These are phyloP conservation scores for Serinus canaria DNA, from an alignment of 2,113 vertebrate species.

Conservation along the genomic window DNA sequence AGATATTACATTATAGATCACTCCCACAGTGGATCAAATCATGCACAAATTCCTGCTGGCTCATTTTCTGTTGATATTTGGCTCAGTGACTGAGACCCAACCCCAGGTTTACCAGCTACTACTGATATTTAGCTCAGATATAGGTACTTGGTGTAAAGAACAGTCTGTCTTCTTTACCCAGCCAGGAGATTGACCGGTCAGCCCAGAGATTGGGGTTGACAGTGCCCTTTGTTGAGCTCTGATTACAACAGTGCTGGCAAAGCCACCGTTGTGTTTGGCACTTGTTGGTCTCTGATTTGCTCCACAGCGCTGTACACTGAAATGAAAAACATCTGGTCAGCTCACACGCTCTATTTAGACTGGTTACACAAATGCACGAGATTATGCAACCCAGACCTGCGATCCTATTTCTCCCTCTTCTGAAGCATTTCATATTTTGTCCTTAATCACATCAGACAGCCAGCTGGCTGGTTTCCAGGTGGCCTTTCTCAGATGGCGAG, in stretches of 20 bases:
- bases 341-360: constrained; percentile 47
- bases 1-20: not conserved
- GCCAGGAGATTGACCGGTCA: not conserved
- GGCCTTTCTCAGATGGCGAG: not conserved
- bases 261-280: constrained; percentile 9
- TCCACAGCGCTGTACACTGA: not conserved
- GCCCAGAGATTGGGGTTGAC: not conserved
- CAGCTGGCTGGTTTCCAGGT: constrained; percentile 17
- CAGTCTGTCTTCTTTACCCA: not conserved
- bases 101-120: not conserved
- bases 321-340: constrained; percentile 73
- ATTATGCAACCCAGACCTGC: constrained; percentile 51
- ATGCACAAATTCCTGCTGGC: not conserved
- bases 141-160: not conserved
- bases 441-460: constrained; percentile 42
- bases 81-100: not conserved
- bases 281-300: constrained; percentile 42
- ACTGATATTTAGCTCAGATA: not conserved
- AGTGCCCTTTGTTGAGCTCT: constrained; percentile 11
- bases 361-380: constrained; percentile 57
- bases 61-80: not conserved
- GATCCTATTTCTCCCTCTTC: constrained; percentile 29
- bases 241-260: constrained; percentile 39
- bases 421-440: constrained; percentile 48
- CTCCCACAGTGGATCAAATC: not conserved